A percentile compares a stretch with the other conserved stretches of the same genome.
Evolutionary conservation across 2,113 vertebrate species (phyloP).

Genomic region (Aphyosemion australe): DNA sequence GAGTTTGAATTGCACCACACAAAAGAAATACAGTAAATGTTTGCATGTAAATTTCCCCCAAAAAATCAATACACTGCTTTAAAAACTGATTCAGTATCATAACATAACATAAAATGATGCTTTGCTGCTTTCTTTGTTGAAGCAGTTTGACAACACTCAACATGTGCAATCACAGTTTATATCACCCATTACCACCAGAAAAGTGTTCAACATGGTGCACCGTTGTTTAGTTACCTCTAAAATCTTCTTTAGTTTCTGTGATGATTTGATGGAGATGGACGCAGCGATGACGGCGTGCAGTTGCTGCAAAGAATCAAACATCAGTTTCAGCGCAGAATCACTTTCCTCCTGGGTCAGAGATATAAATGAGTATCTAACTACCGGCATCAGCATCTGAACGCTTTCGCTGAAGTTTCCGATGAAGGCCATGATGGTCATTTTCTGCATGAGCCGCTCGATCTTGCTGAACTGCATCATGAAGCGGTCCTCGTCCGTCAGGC

Average conservation of each 20-base stretch:
- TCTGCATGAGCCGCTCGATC: conserved; percentile 91
- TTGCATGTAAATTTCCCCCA: too few relatives aligned
- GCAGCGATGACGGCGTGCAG: conserved; percentile 95
- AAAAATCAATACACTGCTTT: too few relatives aligned
- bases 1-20: too few relatives aligned
- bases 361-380: conserved; percentile 38
- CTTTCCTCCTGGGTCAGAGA: neutral
- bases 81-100: too few relatives aligned
- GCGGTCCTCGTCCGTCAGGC: conserved; percentile 90
- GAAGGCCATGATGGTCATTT: conserved; percentile 96
- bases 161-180: too few relatives aligned
- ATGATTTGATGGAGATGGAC: conserved; percentile 94
- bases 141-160: too few relatives aligned
- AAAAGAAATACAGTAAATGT: too few relatives aligned
- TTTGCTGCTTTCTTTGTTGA: too few relatives aligned
- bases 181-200: too few relatives aligned
- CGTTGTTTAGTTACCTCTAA: conserved; percentile 82
- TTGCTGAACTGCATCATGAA: conserved; percentile 98
- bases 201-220: neutral
- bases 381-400: conserved; percentile 92
- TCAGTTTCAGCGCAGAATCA: neutral
- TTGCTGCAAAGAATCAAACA: conserved; percentile 77
- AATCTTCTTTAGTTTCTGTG: conserved; percentile 95
- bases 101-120: too few relatives aligned
- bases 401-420: conserved; percentile 92